Conservation (phyloP, 1,140 invertebrate species). For the Drosophila saltans region DNA sequence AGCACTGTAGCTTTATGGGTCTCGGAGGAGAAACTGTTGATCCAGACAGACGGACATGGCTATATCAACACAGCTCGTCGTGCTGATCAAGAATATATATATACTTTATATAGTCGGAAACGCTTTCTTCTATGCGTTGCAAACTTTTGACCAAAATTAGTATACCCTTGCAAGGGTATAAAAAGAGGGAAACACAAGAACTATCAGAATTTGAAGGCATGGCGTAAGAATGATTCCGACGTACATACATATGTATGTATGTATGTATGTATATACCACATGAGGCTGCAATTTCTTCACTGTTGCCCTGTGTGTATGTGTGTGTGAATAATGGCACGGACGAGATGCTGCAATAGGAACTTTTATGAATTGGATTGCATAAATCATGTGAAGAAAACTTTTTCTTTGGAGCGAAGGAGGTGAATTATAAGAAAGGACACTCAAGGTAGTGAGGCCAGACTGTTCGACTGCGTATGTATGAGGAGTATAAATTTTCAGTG, state of each 20-base stretch:
- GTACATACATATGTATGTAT: not conserved
- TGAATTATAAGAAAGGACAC: not conserved
- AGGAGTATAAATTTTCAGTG: conserved; percentile 45
- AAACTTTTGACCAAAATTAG: too few relatives aligned
- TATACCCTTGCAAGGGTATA: too few relatives aligned
- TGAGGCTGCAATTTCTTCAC: not conserved
- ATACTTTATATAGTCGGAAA: too few relatives aligned
- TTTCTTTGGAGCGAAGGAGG: conserved; percentile 30
- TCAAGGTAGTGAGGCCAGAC: conserved; percentile 27
- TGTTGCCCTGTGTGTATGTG: not conserved
- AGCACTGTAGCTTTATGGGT: too few relatives aligned
- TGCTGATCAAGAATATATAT: too few relatives aligned
- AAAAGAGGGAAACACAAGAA: conserved; percentile 35
- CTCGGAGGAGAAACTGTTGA: too few relatives aligned
- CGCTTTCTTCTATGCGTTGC: too few relatives aligned
- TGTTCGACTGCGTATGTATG: conserved; percentile 1
- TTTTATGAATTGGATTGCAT: conserved; percentile 83
- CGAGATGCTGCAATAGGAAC: conserved; percentile 36
- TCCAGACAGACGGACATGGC: too few relatives aligned
- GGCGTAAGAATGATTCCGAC: conserved; percentile 17
- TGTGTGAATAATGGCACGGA: not conserved
- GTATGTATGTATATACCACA: conserved; percentile 21
- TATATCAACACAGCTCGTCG: too few relatives aligned
- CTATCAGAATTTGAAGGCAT: conserved; percentile 52
- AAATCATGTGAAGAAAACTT: conserved; percentile 72